Evolutionary conservation across 2,888 invertebrate species (phyloP).

Genomic region (Ramazzottius varieornatus): DNA sequence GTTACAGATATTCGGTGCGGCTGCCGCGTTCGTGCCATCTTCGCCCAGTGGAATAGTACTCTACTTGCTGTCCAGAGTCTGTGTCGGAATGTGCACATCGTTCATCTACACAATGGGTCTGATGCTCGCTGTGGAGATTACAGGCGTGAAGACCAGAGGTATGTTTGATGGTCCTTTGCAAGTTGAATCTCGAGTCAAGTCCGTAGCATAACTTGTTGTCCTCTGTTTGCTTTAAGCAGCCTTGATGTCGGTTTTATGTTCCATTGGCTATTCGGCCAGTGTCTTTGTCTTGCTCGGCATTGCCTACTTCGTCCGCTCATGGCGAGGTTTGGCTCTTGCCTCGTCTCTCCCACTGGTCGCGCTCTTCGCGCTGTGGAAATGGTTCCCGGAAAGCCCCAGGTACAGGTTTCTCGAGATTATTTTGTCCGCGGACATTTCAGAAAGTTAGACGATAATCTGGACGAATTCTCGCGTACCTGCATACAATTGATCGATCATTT

Average conservation of each 20-base stretch:
- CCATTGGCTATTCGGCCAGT: not conserved
- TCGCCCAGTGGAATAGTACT: not conserved
- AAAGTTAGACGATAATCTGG: too few relatives aligned
- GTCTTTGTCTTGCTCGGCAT: not conserved
- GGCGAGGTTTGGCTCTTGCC: not conserved
- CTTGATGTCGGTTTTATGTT: not conserved
- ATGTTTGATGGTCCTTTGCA: too few relatives aligned
- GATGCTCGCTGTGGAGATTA: not conserved
- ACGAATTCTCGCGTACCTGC: too few relatives aligned
- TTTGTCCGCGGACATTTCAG: too few relatives aligned
- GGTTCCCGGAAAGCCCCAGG: not conserved
- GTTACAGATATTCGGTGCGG: not conserved
- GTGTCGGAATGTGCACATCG: not conserved
- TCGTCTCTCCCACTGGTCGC: not conserved
- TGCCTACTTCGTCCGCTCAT: not conserved
- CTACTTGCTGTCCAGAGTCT: not conserved
- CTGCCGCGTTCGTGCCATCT: not conserved
- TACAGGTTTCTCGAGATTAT: too few relatives aligned
- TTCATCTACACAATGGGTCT: not conserved
- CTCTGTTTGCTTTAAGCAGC: too few relatives aligned
- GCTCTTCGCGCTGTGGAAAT: not conserved
- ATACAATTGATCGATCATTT: too few relatives aligned
- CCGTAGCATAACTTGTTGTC: too few relatives aligned
- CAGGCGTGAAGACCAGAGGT: not conserved
- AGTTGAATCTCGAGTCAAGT: too few relatives aligned